A percentile compares a stretch with the other conserved stretches of the same genome.
Evolutionary conservation across 2,888 invertebrate species (phyloP).

Genomic region (Leptura quadrifasciata): DNA sequence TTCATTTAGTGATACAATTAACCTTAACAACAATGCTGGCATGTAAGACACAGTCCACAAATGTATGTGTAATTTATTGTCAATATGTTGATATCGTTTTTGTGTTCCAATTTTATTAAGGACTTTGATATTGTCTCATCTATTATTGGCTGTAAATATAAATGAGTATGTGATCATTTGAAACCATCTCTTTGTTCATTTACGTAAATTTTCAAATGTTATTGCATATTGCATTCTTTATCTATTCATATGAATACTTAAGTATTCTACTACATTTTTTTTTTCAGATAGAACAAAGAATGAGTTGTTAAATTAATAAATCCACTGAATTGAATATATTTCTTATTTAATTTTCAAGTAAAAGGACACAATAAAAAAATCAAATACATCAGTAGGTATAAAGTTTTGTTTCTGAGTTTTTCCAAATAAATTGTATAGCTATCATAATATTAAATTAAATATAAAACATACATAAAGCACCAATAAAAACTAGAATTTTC

Average conservation of each 20-base stretch:
- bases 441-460: no score
- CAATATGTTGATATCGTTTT: background rate
- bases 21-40: background rate
- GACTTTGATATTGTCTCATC: slow-evolving; percentile 1
- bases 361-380: no score
- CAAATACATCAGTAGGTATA: no score
- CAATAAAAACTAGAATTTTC: no score
- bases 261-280: no score
- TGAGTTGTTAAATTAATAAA: background rate
- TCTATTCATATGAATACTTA: no score
- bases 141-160: background rate
- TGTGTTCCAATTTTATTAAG: slow-evolving; percentile 7
- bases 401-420: no score
- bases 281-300: background rate
- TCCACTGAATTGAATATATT: no score
- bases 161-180: background rate
- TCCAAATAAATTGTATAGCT: no score
- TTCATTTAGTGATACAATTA: background rate
- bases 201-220: background rate
- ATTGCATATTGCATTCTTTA: background rate
- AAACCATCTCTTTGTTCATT: background rate
- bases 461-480: no score
- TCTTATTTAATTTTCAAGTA: no score
- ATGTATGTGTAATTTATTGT: background rate
- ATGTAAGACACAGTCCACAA: background rate